A percentile compares a stretch with the other conserved stretches of the same genome.
phyloP scores from a whole-genome alignment of 2,888 invertebrate species.

The Ochropleura plecta region DNA sequence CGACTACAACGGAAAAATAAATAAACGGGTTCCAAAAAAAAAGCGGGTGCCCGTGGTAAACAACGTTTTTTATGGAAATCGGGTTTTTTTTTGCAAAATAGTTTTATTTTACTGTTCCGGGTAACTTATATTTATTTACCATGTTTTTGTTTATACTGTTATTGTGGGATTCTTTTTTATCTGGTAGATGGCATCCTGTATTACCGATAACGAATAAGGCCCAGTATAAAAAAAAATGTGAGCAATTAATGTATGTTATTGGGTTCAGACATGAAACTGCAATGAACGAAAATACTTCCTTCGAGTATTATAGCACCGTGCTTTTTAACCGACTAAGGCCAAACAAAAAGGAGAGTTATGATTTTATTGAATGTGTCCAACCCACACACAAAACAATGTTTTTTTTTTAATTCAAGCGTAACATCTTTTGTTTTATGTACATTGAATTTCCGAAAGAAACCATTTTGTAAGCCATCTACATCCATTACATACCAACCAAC shows the following conservation, averaged over 20 bases:
- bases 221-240: not conserved
- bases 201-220: not conserved
- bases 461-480: constrained; percentile 42
- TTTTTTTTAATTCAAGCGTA: not conserved
- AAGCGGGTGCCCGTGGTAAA: no score
- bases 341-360: no score
- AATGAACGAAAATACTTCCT: not conserved
- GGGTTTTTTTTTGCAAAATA: no score
- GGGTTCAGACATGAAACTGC: not conserved
- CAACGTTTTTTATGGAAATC: no score
- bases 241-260: not conserved
- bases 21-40: no score
- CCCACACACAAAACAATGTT: not conserved
- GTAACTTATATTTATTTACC: not conserved
- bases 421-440: not conserved
- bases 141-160: not conserved
- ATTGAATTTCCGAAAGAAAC: not conserved
- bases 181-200: not conserved
- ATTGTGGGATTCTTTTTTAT: not conserved
- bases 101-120: no score
- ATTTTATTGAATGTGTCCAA: not conserved
- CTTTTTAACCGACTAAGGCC: not conserved
- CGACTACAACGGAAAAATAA: not conserved
- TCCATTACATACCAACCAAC: constrained; percentile 66
- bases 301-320: not conserved